Percentiles rank a stretch among this genome's conserved stretches.
Conservation (phyloP, 2,113 vertebrate genomes). For the Colistium nudipinnis region DNA sequence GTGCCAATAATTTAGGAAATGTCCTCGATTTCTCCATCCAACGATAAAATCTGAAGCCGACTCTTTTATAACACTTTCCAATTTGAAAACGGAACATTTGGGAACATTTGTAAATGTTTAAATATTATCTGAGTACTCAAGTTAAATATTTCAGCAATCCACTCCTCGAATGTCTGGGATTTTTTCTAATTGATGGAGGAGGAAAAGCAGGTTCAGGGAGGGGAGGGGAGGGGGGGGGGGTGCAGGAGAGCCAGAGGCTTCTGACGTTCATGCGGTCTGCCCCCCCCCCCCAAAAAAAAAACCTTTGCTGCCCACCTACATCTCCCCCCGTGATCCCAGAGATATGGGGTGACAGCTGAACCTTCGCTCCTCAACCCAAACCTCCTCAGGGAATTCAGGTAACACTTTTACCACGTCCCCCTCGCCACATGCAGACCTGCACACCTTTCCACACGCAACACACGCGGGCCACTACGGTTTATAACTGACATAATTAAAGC, state of each 20-base stretch:
- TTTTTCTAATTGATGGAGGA: slow-evolving; percentile 63
- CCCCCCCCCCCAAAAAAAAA: no score
- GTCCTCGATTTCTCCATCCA: not conserved
- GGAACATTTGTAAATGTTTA: slow-evolving; percentile 50
- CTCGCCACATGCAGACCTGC: slow-evolving; percentile 2
- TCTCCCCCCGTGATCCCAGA: slow-evolving; percentile 22
- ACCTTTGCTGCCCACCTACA: slow-evolving; percentile 5
- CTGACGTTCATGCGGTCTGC: slow-evolving; percentile 67
- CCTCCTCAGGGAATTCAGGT: slow-evolving; percentile 1
- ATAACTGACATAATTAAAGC: no score
- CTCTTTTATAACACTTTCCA: not conserved
- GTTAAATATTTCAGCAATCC: slow-evolving; percentile 64
- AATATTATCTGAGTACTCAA: slow-evolving; percentile 44
- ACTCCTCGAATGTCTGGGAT: slow-evolving; percentile 25
- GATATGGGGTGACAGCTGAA: slow-evolving; percentile 35
- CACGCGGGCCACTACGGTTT: not conserved
- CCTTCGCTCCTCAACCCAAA: slow-evolving; percentile 12
- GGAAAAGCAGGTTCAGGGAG: slow-evolving; percentile 53
- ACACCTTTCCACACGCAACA: not conserved
- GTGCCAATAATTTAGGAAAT: not conserved
- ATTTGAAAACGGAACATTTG: slow-evolving; percentile 16
- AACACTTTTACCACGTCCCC: slow-evolving; percentile 13
- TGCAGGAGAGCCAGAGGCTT: slow-evolving; percentile 38
- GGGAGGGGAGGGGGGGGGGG: slow-evolving; percentile 56
- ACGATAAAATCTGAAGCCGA: not conserved